These are phyloP conservation scores for Lagopus muta DNA, from an alignment of 2,113 vertebrate genomes.

Conservation along the genomic window DNA sequence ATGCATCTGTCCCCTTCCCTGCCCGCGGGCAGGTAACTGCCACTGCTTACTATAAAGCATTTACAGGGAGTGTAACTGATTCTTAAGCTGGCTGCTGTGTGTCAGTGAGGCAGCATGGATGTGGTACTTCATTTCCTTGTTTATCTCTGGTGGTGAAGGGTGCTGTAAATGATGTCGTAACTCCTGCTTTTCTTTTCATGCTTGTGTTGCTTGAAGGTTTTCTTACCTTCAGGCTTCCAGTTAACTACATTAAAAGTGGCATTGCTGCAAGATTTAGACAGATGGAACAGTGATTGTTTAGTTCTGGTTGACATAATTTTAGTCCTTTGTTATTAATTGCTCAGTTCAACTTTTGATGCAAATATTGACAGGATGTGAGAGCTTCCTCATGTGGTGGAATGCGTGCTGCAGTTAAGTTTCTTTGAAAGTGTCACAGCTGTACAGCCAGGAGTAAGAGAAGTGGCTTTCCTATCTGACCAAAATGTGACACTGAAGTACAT, in stretches of 20 bases:
- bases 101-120: not conserved
- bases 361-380: not conserved
- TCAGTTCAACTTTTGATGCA: not conserved
- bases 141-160: not conserved
- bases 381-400: fast-evolving
- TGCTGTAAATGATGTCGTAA: not conserved
- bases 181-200: not conserved
- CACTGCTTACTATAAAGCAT: not conserved
- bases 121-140: not conserved
- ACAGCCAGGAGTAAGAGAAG: not conserved
- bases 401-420: not conserved
- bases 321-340: not conserved
- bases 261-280: not conserved
- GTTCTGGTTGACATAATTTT: not conserved
- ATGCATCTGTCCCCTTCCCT: fast-evolving
- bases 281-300: not conserved
- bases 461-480: not conserved
- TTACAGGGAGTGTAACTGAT: not conserved
- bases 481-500: not conserved
- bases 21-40: fast-evolving
- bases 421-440: not conserved
- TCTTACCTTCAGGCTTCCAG: slow-evolving; percentile 1
- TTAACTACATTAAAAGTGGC: slow-evolving; percentile 6
- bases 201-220: not conserved
- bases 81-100: not conserved